Percentiles rank a stretch among this genome's conserved stretches.
phyloP scores from a whole-genome alignment of 2,888 invertebrate species.

The Caenorhabditis sinica region DNA sequence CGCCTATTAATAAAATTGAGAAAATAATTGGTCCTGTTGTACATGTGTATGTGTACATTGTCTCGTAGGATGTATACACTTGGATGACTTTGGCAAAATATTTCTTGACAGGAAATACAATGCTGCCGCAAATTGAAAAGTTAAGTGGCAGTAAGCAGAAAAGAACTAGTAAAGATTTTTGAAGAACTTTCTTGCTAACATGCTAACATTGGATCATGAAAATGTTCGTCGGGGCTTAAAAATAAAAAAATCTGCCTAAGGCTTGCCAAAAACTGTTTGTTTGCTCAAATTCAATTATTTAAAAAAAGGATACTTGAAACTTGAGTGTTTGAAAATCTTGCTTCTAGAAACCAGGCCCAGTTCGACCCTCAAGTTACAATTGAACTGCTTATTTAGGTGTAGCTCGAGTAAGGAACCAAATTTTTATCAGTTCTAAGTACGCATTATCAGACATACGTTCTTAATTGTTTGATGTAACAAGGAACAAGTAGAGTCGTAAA shows the following conservation, averaged over 20 bases:
- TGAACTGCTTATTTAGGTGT: not conserved
- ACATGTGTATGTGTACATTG: too few species aligned
- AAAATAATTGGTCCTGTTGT: slow-evolving; percentile 45
- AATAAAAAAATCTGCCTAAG: too few species aligned
- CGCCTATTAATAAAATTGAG: slow-evolving; percentile 40
- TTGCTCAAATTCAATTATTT: too few species aligned
- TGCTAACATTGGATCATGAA: too few species aligned
- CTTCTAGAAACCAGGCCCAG: too few species aligned
- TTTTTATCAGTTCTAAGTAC: not conserved
- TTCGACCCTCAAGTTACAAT: not conserved
- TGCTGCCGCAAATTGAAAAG: not conserved
- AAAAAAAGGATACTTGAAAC: too few species aligned
- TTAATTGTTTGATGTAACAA: not conserved
- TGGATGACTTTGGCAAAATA: slow-evolving; percentile 10
- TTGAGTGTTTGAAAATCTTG: too few species aligned
- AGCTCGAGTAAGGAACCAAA: not conserved
- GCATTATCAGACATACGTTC: not conserved
- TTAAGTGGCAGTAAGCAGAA: not conserved
- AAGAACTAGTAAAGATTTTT: too few species aligned
- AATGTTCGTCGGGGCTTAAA: too few species aligned
- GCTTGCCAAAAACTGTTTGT: too few species aligned
- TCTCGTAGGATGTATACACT: slow-evolving; percentile 32
- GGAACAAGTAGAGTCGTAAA: not conserved
- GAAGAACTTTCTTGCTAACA: too few species aligned
- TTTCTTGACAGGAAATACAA: not conserved